Conservation (phyloP, 53 echinoderm and acorn worm species). For the Stichopus horrens region DNA sequence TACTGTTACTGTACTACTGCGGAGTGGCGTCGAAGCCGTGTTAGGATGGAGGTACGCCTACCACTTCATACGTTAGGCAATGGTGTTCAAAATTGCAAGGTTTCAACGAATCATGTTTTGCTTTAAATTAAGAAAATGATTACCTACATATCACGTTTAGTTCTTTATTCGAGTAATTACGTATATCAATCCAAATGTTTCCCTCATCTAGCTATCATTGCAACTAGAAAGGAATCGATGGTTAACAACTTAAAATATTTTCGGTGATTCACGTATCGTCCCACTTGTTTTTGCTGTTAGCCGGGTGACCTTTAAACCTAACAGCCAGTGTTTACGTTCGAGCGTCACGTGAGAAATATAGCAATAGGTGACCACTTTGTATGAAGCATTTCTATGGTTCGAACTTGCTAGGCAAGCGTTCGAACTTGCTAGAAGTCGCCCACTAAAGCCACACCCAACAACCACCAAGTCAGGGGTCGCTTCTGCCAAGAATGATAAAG, state of each 20-base stretch:
- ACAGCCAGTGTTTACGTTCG: background rate
- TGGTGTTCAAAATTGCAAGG: background rate
- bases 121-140: background rate
- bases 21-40: background rate
- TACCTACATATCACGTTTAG: background rate
- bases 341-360: background rate
- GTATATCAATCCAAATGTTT: background rate
- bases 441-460: no score
- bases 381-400: no score
- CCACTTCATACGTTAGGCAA: background rate
- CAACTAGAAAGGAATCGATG: background rate
- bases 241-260: background rate
- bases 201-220: background rate
- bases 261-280: background rate
- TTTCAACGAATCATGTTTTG: background rate
- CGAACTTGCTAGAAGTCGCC: no score
- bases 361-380: no score
- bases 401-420: no score
- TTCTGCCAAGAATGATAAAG: no score
- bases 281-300: background rate
- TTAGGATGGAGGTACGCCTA: background rate
- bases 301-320: background rate
- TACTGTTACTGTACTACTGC: no score
- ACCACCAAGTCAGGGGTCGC: no score
- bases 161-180: background rate